Conservation (phyloP, 1,140 invertebrate species). For the Drosophila dunni region DNA sequence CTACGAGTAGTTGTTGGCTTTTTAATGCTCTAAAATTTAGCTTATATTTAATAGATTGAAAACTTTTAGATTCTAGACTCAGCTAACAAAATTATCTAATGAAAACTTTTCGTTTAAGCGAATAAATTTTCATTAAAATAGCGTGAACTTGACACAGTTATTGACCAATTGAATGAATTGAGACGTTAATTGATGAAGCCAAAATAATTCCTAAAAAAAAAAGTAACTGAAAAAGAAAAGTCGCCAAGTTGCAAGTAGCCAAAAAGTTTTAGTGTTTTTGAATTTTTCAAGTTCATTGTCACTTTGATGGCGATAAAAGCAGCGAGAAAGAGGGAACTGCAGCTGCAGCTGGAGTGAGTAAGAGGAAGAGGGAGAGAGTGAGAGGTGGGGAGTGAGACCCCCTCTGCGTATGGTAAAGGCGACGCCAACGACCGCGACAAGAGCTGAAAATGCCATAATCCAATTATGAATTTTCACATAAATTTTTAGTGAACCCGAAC, state of each 20-base stretch:
- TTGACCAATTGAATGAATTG: constrained; percentile 13
- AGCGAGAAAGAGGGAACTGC: not conserved
- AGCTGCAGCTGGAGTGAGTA: constrained; percentile 26
- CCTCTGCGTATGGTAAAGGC: constrained; percentile 49
- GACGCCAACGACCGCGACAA: constrained; percentile 64
- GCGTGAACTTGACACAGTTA: constrained; percentile 21
- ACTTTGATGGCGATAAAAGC: constrained; percentile 25
- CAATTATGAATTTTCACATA: constrained; percentile 82
- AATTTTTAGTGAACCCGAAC: constrained; percentile 65
- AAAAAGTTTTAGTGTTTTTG: constrained; percentile 10
- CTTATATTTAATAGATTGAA: too few species aligned
- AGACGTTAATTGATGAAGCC: constrained; percentile 22
- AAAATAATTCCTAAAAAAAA: not conserved
- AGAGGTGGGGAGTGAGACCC: constrained; percentile 48
- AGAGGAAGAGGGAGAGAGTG: not conserved
- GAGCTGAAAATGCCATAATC: constrained; percentile 76
- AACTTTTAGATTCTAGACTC: too few species aligned
- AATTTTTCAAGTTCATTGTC: constrained; percentile 79
- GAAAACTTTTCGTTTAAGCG: too few species aligned
- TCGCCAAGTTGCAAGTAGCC: constrained; percentile 1
- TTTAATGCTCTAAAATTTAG: not conserved
- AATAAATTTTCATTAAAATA: not conserved
- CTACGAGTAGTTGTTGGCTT: too few species aligned
- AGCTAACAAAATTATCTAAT: not conserved
- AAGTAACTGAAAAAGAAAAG: not conserved